A percentile compares a stretch with the other conserved stretches of the same genome.
phyloP scores from a whole-genome alignment of 2,797 vertebrate species.

The Danionella dracula region DNA sequence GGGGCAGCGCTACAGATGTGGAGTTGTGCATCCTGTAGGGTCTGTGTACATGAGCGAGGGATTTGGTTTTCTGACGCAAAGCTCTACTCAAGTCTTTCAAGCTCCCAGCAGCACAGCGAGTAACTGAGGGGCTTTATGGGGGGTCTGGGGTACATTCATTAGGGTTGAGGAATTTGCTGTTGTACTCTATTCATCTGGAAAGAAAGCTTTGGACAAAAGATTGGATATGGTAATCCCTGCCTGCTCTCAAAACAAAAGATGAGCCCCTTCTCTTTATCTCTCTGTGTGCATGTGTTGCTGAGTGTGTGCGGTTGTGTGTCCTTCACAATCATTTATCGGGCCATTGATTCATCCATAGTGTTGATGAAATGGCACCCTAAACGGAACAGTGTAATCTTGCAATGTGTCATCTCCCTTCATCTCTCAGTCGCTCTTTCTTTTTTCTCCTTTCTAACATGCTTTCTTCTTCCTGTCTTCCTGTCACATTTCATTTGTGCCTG shows the following conservation, averaged over 20 bases:
- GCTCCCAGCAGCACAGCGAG: conserved; percentile 61
- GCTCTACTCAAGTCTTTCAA: conserved; percentile 66
- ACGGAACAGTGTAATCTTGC: conserved; percentile 65
- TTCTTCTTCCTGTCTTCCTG: background rate
- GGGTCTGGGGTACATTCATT: conserved; percentile 62
- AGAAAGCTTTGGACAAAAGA: conserved; percentile 72
- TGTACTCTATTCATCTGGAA: conserved; percentile 76
- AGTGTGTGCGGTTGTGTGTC: conserved; percentile 58
- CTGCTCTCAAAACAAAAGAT: conserved; percentile 71
- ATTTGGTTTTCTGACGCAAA: conserved; percentile 75
- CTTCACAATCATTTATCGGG: conserved; percentile 54
- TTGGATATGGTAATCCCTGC: conserved; percentile 70
- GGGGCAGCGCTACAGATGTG: background rate
- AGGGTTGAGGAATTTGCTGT: conserved; percentile 54
- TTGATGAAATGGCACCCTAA: conserved; percentile 70
- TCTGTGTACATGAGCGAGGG: conserved; percentile 63
- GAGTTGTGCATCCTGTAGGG: conserved; percentile 61
- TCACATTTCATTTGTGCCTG: conserved; percentile 41
- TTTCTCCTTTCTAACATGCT: conserved; percentile 16
- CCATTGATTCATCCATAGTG: conserved; percentile 69
- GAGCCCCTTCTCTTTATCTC: conserved; percentile 59
- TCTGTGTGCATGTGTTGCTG: conserved; percentile 21
- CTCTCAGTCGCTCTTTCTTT: conserved; percentile 44
- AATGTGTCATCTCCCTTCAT: conserved; percentile 51
- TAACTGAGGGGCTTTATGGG: conserved; percentile 73